phyloP scores from a whole-genome alignment of 2,797 vertebrate genomes.

The Eospalax fontanierii region DNA sequence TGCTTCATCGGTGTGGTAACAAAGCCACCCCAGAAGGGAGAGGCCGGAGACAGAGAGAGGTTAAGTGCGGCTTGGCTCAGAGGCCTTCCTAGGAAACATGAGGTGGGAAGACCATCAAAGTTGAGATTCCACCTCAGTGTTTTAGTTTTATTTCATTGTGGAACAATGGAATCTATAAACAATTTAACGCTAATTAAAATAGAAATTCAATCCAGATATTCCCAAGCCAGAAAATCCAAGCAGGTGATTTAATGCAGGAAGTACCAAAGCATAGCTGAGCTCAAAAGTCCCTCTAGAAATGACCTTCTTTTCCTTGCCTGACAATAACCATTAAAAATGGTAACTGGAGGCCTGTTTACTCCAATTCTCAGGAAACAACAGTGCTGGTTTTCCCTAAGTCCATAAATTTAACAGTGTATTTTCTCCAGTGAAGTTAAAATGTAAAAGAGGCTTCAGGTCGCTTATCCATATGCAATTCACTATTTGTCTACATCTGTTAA shows the following conservation, averaged over 20 bases:
- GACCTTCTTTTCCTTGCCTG: constrained; percentile 69
- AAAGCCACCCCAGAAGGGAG: constrained; percentile 79
- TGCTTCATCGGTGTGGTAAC: constrained; percentile 78
- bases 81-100: constrained; percentile 71
- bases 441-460: constrained; percentile 62
- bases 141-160: constrained; percentile 64
- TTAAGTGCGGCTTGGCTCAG: constrained; percentile 48
- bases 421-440: constrained; percentile 80
- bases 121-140: constrained; percentile 10
- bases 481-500: constrained; percentile 28
- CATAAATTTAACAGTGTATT: constrained; percentile 75
- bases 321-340: constrained; percentile 68
- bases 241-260: constrained; percentile 77
- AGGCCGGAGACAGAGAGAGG: constrained; percentile 56
- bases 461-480: constrained; percentile 32
- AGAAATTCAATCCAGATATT: constrained; percentile 81
- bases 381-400: constrained; percentile 45
- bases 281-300: constrained; percentile 63
- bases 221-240: constrained; percentile 79
- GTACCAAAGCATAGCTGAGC: constrained; percentile 65
- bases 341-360: constrained; percentile 76
- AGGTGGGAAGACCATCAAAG: constrained; percentile 12
- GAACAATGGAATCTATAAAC: constrained; percentile 80
- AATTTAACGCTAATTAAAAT: constrained; percentile 82
- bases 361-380: constrained; percentile 73